Conservation (phyloP, 2,888 invertebrate species). For the Agapostemon virescens region DNA sequence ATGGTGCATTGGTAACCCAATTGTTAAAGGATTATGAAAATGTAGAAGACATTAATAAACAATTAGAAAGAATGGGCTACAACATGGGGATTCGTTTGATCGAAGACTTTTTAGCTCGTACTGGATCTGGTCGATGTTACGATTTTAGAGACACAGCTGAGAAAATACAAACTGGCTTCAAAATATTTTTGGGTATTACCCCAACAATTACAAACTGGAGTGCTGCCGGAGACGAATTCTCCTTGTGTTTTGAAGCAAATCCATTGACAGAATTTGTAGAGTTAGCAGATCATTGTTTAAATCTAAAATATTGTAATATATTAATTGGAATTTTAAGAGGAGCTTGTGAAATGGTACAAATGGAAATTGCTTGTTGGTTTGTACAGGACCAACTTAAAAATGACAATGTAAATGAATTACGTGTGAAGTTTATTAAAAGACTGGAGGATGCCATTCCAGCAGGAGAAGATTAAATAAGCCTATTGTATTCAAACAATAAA, state of each 20-base stretch:
- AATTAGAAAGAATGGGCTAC: conserved; percentile 96
- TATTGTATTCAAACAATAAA: conserved; percentile 11
- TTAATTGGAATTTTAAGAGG: conserved; percentile 96
- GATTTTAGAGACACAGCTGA: conserved; percentile 99
- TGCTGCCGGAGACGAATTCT: conserved; percentile 96
- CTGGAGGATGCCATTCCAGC: conserved; percentile 99
- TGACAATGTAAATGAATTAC: conserved; percentile 94
- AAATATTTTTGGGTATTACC: conserved; percentile 88
- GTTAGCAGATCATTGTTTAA: conserved; percentile 90
- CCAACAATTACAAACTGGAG: conserved; percentile 98
- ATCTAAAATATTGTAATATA: conserved; percentile 94
- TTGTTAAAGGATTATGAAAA: conserved; percentile 98
- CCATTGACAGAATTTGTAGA: conserved; percentile 99
- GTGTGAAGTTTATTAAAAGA: conserved; percentile 96
- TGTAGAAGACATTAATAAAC: conserved; percentile 98
- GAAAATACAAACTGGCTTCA: conserved; percentile 90
- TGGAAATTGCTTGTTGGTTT: conserved; percentile 97
- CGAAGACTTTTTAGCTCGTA: conserved; percentile 97
- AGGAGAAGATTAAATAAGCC: conserved; percentile 92
- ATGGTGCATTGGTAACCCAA: conserved; percentile 98
- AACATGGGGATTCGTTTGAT: conserved; percentile 99
- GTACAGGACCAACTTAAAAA: conserved; percentile 97
- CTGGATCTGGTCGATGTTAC: conserved; percentile 92
- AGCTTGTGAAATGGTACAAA: conserved; percentile 98
- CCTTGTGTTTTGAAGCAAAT: conserved; percentile 95